A percentile compares a stretch with the other conserved stretches of the same genome.
Evolutionary conservation across 2,888 invertebrate species (phyloP).

Genomic region (Phrixothrix hirtus): DNA sequence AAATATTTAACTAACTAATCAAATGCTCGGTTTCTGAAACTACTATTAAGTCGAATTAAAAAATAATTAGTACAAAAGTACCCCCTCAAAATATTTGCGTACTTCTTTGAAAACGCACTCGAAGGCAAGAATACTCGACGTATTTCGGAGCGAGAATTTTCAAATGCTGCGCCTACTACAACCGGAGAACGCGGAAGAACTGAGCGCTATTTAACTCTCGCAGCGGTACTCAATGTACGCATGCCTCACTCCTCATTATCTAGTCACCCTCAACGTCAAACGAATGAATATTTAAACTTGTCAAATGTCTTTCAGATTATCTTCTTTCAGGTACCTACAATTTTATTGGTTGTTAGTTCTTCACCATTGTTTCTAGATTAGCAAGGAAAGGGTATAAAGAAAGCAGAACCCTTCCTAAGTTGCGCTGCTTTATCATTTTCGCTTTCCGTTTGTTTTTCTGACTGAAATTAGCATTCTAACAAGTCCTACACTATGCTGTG

Average conservation of each 20-base stretch:
- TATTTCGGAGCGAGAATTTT: not conserved
- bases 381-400: not conserved
- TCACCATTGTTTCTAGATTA: conserved; percentile 11
- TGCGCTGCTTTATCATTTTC: not conserved
- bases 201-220: conserved; percentile 39
- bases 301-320: conserved; percentile 39
- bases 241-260: conserved; percentile 44
- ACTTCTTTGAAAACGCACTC: too few species aligned
- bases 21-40: too few species aligned
- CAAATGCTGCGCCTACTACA: conserved; percentile 30
- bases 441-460: too few species aligned
- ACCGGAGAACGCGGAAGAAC: conserved; percentile 46
- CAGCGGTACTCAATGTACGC: conserved; percentile 31
- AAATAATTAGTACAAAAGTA: not conserved
- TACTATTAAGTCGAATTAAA: too few species aligned
- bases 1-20: too few species aligned
- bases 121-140: too few species aligned
- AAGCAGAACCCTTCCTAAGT: conserved; percentile 6
- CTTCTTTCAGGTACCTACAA: conserved; percentile 26
- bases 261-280: conserved; percentile 39
- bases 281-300: conserved; percentile 45
- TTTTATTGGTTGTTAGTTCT: conserved; percentile 18
- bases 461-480: too few species aligned
- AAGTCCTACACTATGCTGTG: not conserved
- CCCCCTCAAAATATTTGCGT: too few species aligned